Evolutionary conservation across 2,797 vertebrate species (phyloP).

Genomic region (Anguilla anguilla): DNA sequence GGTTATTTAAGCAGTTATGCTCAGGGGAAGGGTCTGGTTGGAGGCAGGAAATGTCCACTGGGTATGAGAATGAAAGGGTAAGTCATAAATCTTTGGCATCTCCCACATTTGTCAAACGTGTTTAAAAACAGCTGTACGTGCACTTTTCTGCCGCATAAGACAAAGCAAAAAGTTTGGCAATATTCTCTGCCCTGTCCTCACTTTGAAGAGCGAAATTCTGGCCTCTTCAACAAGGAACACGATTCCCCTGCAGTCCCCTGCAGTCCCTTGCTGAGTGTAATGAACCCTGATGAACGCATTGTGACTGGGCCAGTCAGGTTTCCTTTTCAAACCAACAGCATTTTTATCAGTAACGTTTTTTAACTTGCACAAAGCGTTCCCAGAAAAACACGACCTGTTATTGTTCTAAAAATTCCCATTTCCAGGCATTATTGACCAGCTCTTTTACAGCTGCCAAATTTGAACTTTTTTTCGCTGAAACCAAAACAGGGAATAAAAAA

Average conservation of each 20-base stretch:
- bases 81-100: not conserved
- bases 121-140: not conserved
- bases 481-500: not conserved
- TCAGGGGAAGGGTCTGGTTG: not conserved
- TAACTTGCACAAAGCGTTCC: not conserved
- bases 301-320: not conserved
- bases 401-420: slow-evolving; percentile 10
- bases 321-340: not conserved
- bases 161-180: slow-evolving; percentile 3
- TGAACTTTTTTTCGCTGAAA: not conserved
- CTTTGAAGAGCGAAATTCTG: not conserved
- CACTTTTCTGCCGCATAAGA: not conserved
- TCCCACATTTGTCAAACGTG: not conserved
- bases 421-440: not conserved
- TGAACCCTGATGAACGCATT: slow-evolving; percentile 6
- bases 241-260: not conserved
- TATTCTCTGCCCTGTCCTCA: not conserved
- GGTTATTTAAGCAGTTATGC: not conserved
- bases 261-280: not conserved
- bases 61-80: not conserved
- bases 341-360: slow-evolving; percentile 15
- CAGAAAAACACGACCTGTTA: slow-evolving; percentile 19
- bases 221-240: not conserved
- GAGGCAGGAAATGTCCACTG: not conserved
- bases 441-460: not conserved